Percentiles rank a stretch among this genome's conserved stretches.
Evolutionary conservation across 1,140 invertebrate species (phyloP).

Genomic region (Drosophila nikananu): DNA sequence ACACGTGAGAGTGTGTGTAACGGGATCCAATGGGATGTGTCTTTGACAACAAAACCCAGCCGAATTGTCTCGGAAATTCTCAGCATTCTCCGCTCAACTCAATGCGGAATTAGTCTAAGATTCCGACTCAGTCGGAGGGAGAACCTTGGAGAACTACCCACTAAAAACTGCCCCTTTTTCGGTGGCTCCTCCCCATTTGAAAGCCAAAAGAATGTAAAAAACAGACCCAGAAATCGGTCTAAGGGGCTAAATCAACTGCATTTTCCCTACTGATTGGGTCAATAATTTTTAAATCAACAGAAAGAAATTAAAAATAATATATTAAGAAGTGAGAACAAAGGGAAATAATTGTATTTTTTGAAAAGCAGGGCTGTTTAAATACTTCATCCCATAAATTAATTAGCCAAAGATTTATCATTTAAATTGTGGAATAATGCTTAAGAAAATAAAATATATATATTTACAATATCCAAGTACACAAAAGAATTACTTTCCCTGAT

Average conservation of each 20-base stretch:
- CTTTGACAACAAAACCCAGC: conserved; percentile 31
- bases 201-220: background rate
- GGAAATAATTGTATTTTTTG: background rate
- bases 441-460: too few species aligned
- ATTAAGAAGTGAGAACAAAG: background rate
- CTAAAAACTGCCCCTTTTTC: conserved; percentile 8
- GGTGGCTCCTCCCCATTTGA: conserved; percentile 23
- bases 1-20: conserved; percentile 19
- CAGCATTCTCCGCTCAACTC: conserved; percentile 20
- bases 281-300: background rate
- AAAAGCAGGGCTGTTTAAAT: background rate
- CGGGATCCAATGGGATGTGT: conserved; percentile 45
- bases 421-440: too few species aligned
- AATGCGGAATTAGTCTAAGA: conserved; percentile 42
- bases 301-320: background rate
- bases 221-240: background rate
- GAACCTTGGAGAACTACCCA: conserved; percentile 16
- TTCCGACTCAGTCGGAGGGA: conserved; percentile 38
- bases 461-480: too few species aligned
- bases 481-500: too few species aligned
- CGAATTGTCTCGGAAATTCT: conserved; percentile 14
- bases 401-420: background rate
- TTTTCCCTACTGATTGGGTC: background rate
- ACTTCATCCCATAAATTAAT: background rate
- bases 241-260: too few species aligned